These are phyloP conservation scores for Andrena dorsata DNA, from an alignment of 2,888 invertebrate genomes.

Conservation along the genomic window DNA sequence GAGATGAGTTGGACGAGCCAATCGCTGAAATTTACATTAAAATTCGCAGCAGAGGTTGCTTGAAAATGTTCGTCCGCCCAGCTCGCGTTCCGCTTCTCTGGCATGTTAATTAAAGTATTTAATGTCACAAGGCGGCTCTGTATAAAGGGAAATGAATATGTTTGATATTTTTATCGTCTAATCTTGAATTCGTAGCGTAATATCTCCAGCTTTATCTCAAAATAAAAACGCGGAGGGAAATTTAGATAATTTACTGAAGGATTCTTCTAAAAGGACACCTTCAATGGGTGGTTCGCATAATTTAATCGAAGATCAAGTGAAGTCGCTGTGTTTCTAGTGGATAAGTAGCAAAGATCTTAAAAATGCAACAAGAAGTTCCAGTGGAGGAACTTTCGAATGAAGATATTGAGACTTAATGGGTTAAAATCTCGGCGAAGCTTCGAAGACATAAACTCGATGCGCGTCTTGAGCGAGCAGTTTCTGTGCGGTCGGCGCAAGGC, in stretches of 20 bases:
- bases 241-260: constrained; percentile 12
- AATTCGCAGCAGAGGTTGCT: constrained; percentile 51
- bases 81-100: constrained; percentile 44
- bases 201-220: too few species aligned
- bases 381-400: not conserved
- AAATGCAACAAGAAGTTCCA: not conserved
- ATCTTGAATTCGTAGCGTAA: not conserved
- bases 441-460: constrained; percentile 33
- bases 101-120: constrained; percentile 75
- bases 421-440: constrained; percentile 32
- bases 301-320: not conserved
- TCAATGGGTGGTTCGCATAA: too few species aligned
- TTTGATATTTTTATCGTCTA: constrained; percentile 69
- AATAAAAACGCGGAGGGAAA: not conserved
- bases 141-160: constrained; percentile 67
- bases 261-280: not conserved
- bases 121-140: constrained; percentile 27
- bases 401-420: constrained; percentile 38
- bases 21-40: constrained; percentile 78
- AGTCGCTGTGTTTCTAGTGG: not conserved
- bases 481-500: constrained; percentile 21
- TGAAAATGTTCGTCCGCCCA: constrained; percentile 48
- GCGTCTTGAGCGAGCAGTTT: constrained; percentile 27
- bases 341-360: not conserved
- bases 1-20: constrained; percentile 70